Evolutionary conservation across 2,888 invertebrate species (phyloP).

Genomic region (Anorthoa munda): DNA sequence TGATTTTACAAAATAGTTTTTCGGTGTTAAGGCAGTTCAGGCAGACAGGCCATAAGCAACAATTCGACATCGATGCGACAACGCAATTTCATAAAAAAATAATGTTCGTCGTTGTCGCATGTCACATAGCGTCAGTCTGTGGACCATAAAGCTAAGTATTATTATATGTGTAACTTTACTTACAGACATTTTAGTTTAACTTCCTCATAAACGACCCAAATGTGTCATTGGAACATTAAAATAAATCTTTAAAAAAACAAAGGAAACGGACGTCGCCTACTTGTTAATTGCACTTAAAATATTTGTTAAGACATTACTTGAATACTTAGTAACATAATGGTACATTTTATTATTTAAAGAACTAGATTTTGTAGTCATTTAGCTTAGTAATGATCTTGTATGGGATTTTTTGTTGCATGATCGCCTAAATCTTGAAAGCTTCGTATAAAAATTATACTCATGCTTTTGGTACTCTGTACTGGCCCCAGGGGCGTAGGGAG

Average conservation of each 20-base stretch:
- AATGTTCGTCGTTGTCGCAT: not conserved
- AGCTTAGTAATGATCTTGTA: slow-evolving; percentile 30
- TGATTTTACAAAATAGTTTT: too few relatives aligned
- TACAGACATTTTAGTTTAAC: not conserved
- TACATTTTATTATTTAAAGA: slow-evolving; percentile 18
- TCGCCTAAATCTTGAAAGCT: not conserved
- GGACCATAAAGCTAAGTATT: not conserved
- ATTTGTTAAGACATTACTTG: slow-evolving; percentile 34
- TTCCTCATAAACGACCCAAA: slow-evolving; percentile 19
- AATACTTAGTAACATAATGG: slow-evolving; percentile 22
- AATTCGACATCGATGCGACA: not conserved
- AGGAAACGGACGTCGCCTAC: slow-evolving; percentile 30
- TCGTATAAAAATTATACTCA: not conserved
- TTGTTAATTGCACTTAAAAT: slow-evolving; percentile 50
- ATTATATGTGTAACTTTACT: not conserved
- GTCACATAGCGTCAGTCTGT: not conserved
- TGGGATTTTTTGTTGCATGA: not conserved
- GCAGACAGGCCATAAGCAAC: too few relatives aligned
- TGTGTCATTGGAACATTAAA: slow-evolving; percentile 24
- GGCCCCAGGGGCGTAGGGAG: too few relatives aligned
- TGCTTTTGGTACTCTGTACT: too few relatives aligned
- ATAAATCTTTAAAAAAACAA: slow-evolving; percentile 39
- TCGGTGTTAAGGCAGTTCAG: too few relatives aligned
- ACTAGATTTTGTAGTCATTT: slow-evolving; percentile 7
- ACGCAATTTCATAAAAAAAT: not conserved